phyloP scores from a whole-genome alignment of 1,140 invertebrate species.

The Dendroctonus valens region DNA sequence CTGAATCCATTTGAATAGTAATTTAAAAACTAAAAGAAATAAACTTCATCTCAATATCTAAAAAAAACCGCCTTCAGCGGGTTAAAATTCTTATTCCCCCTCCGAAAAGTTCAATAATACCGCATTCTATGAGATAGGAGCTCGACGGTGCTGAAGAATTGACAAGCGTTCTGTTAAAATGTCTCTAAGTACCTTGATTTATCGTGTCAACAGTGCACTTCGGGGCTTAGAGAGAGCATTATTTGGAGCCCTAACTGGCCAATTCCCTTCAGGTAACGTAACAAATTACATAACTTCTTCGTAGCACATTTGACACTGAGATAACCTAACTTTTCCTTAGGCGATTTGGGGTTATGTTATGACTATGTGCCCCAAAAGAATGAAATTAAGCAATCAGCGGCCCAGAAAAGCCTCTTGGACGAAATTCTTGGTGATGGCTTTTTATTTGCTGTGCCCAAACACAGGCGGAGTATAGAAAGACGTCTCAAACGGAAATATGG shows the following conservation, averaged over 20 bases:
- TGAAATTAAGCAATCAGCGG: not conserved
- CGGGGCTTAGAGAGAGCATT: constrained; percentile 43
- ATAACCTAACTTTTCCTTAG: constrained; percentile 48
- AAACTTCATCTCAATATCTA: no score
- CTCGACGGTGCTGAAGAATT: constrained; percentile 1
- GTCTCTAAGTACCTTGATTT: constrained; percentile 29
- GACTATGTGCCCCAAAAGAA: constrained; percentile 14
- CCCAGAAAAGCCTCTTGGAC: constrained; percentile 50
- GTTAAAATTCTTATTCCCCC: constrained; percentile 4
- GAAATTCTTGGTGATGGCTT: constrained; percentile 71
- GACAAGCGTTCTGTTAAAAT: constrained; percentile 7
- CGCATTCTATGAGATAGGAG: constrained; percentile 3
- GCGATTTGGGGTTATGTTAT: constrained; percentile 32
- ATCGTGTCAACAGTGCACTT: constrained; percentile 9
- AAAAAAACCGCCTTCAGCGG: not conserved
- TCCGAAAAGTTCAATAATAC: not conserved
- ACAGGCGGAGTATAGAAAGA: constrained; percentile 71
- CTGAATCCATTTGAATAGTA: no score
- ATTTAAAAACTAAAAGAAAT: no score
- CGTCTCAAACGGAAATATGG: constrained; percentile 71
- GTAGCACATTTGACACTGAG: constrained; percentile 23
- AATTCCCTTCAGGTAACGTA: constrained; percentile 53
- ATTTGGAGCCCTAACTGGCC: constrained; percentile 43
- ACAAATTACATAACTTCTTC: constrained; percentile 43
- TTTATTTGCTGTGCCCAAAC: constrained; percentile 78